A percentile compares a stretch with the other conserved stretches of the same genome.
phyloP scores from a whole-genome alignment of 2,888 invertebrate genomes.

The Petrolisthes manimaculis region DNA sequence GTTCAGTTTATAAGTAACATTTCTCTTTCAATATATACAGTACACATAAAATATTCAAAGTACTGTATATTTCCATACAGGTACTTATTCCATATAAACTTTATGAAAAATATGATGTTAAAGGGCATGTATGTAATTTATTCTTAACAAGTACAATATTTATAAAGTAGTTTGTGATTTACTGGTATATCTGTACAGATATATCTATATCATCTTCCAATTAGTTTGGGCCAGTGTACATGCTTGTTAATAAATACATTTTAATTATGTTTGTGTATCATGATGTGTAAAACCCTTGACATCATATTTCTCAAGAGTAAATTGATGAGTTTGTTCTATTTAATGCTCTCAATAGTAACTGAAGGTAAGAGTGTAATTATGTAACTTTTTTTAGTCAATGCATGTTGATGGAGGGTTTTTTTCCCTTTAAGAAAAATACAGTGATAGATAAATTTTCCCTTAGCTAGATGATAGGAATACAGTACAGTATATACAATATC shows the following conservation, averaged over 20 bases:
- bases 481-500: no score
- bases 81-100: background rate
- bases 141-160: background rate
- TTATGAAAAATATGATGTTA: slow-evolving; percentile 37
- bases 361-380: slow-evolving; percentile 41
- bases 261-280: slow-evolving; percentile 52
- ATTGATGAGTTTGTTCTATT: slow-evolving; percentile 57
- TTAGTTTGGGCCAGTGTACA: slow-evolving; percentile 39
- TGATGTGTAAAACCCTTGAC: slow-evolving; percentile 33
- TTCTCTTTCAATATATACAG: no score
- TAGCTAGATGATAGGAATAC: no score
- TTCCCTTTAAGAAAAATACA: no score
- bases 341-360: slow-evolving; percentile 52
- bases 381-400: background rate
- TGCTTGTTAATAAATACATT: slow-evolving; percentile 54
- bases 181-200: background rate
- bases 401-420: background rate
- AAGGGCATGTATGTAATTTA: slow-evolving; percentile 25
- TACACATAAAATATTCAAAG: no score
- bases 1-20: no score
- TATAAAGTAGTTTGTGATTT: no score
- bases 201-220: slow-evolving; percentile 46
- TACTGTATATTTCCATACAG: no score
- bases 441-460: no score
- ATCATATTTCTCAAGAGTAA: slow-evolving; percentile 58